Percentiles rank a stretch among this genome's conserved stretches.
Evolutionary conservation across 2,888 invertebrate species (phyloP).

Genomic region (Cheilosia pagana): DNA sequence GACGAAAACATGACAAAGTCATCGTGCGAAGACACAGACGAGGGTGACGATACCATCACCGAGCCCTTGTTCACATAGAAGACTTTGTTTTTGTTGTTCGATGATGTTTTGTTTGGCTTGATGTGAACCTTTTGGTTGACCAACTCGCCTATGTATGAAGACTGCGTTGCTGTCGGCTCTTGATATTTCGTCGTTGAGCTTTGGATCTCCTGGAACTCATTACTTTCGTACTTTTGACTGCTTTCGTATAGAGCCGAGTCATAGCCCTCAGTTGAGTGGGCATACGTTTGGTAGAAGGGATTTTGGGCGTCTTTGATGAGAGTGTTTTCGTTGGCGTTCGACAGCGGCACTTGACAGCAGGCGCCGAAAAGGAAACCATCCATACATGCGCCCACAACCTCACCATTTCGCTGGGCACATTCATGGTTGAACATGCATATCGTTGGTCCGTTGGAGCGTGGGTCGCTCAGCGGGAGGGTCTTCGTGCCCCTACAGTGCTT

Average conservation of each 20-base stretch:
- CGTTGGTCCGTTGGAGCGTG: constrained; percentile 87
- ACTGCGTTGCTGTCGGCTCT: constrained; percentile 43
- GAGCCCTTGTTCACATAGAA: constrained; percentile 80
- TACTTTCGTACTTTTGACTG: constrained; percentile 78
- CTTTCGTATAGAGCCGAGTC: constrained; percentile 73
- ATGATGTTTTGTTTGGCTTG: constrained; percentile 41
- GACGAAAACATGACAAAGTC: constrained; percentile 81
- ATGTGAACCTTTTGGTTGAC: constrained; percentile 35
- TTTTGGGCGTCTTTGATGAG: constrained; percentile 81
- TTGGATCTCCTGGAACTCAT: constrained; percentile 76
- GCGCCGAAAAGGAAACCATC: constrained; percentile 93
- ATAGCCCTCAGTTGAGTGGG: constrained; percentile 37
- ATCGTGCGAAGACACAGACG: constrained; percentile 79
- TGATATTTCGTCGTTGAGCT: constrained; percentile 69
- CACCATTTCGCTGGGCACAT: constrained; percentile 90
- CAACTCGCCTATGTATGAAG: constrained; percentile 37
- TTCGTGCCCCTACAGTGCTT: constrained; percentile 90
- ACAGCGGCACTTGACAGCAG: constrained; percentile 90
- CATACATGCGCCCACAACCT: constrained; percentile 95
- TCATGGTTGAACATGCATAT: constrained; percentile 98
- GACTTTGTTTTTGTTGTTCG: constrained; percentile 37
- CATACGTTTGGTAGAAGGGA: constrained; percentile 77
- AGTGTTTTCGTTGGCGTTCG: constrained; percentile 82
- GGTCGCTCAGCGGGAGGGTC: constrained; percentile 86
- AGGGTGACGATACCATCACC: constrained; percentile 80